Base-by-base conservation (phyloP, 2,888 invertebrate species). In the Spialia ferax region DNA sequence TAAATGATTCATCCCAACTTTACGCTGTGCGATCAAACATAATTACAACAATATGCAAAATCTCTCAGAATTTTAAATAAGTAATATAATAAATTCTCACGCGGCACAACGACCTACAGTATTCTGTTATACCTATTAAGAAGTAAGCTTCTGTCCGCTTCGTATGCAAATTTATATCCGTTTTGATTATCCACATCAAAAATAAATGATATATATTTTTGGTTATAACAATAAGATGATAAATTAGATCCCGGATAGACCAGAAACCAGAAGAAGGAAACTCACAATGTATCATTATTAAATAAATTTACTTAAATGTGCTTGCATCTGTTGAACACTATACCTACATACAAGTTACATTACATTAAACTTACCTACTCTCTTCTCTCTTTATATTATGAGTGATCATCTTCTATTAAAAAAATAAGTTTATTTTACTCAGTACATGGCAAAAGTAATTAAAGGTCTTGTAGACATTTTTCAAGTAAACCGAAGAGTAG, bases 121-220 rank as follows among this genome's bases (percentile, higher is more conserved):
- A 75, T 79, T 79, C 80, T 79, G 80, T 81, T 84, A 81, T 79
- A 78, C 81, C 73, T 79, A 82, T 82, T 81, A 79, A 83, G 48
- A 20, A 48, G 80, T 77, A 80, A 80, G 82, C 80, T 76, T 83
- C 77, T 77, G 74, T 79, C 81, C 81, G 75, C 73, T 83, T 79
- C 76, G 73, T 82, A 89, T 88, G 82, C 82, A 88, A 88, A 91
- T 87, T 84, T 82, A 85, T 84, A 80, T 81, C 72, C 77, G 74
- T 83, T 81, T 88, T 86, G n/a, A 89, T 89, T 89, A 85, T 22
- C 20, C 13, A 6, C 20, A 23, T 65, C 23, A 48, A 38, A 50
- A 65, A 50, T 57, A 32, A 45, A 18, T 45, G 15, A 42, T 54
- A 45, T 54, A 45, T 29, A 63, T 42, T 26, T 56, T 32, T 23